Percentiles rank a stretch among this genome's conserved stretches.
phyloP scores from a whole-genome alignment of 2,113 vertebrate genomes.

The Pogona vitticeps region DNA sequence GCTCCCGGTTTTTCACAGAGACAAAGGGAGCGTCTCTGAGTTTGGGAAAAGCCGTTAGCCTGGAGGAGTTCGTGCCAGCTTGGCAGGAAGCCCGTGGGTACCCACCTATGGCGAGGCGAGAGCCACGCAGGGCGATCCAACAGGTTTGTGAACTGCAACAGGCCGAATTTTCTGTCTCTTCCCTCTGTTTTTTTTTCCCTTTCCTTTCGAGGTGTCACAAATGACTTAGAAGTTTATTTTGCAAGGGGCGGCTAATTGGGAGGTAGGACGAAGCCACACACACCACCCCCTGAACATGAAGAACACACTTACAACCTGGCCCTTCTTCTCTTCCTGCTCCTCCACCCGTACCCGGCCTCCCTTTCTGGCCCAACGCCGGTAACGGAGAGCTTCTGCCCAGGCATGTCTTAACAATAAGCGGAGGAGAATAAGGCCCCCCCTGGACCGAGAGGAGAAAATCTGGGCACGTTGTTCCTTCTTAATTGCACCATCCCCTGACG shows the following conservation, averaged over 20 bases:
- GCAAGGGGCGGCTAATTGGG: neutral
- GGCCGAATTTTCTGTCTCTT: neutral
- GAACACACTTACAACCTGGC: neutral
- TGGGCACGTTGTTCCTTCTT: too few relatives aligned
- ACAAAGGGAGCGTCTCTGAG: too few relatives aligned
- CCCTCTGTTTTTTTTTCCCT: neutral
- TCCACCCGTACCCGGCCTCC: neutral
- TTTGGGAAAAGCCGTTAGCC: neutral
- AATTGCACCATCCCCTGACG: neutral
- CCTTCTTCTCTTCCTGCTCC: neutral
- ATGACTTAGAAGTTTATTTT: neutral
- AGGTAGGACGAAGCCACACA: neutral
- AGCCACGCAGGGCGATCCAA: fast-evolving
- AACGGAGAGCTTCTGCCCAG: neutral
- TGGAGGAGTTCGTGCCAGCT: neutral
- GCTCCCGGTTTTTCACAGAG: too few relatives aligned
- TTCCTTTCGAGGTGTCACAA: neutral
- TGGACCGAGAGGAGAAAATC: too few relatives aligned
- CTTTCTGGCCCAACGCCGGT: neutral
- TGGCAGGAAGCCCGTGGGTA: neutral
- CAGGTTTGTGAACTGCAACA: too few relatives aligned
- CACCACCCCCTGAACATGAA: neutral
- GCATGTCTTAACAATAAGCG: neutral
- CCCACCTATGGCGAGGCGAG: neutral
- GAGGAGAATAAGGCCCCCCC: neutral